Evolutionary conservation across 2,113 vertebrate species (phyloP).

Genomic region (Epinephelus cyanopodus): DNA sequence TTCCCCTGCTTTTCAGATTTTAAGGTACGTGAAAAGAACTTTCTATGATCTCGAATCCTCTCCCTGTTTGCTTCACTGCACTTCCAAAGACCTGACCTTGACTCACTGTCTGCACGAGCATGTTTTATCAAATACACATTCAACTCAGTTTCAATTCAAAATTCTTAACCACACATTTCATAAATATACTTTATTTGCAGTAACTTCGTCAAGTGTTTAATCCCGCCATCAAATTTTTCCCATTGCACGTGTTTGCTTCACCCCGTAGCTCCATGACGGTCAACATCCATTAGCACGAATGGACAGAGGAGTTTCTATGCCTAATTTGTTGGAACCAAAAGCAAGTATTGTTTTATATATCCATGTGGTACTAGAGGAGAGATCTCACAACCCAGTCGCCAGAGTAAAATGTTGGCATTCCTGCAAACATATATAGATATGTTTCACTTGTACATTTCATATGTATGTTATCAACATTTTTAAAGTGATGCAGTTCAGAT

Average conservation of each 20-base stretch:
- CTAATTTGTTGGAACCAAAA: constrained; percentile 99
- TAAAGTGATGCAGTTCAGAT: too few relatives aligned
- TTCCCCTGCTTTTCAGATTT: constrained; percentile 87
- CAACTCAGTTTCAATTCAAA: background rate
- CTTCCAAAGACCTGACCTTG: background rate
- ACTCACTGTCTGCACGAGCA: constrained; percentile 23
- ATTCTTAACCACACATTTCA: background rate
- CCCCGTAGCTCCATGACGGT: constrained; percentile 89
- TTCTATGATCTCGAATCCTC: background rate
- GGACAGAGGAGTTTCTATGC: constrained; percentile 97
- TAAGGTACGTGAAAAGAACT: constrained; percentile 87
- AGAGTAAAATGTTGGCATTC: too few relatives aligned
- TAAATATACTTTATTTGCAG: constrained; percentile 6
- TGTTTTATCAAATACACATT: constrained; percentile 8
- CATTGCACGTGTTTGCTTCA: constrained; percentile 83
- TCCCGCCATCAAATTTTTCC: constrained; percentile 19
- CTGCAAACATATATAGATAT: too few relatives aligned
- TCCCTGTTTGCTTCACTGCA: constrained; percentile 8
- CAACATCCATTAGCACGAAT: constrained; percentile 90
- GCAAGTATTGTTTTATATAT: constrained; percentile 87
- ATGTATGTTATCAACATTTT: too few relatives aligned
- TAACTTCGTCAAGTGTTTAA: constrained; percentile 30
- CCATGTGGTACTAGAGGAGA: background rate
- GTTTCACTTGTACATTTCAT: too few relatives aligned
- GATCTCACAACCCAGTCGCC: background rate